phyloP scores from a whole-genome alignment of 2,113 vertebrate species.

The Pteronura brasiliensis region DNA sequence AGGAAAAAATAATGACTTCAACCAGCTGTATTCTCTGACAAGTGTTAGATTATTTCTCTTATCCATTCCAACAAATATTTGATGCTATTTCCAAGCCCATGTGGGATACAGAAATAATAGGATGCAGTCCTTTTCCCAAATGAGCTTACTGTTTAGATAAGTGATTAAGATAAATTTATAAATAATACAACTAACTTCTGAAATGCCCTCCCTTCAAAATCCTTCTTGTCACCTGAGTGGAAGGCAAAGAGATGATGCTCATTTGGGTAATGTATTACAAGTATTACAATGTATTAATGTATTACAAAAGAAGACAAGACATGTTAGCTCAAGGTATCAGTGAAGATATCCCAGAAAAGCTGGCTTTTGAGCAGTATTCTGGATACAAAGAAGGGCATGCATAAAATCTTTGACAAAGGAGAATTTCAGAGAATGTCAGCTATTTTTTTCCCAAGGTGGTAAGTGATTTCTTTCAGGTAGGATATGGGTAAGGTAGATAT shows the following conservation, averaged over 20 bases:
- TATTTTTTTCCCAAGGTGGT: not conserved
- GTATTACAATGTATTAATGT: no score
- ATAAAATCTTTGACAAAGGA: not conserved
- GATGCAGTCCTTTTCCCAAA: not conserved
- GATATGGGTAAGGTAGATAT: not conserved
- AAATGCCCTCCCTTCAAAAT: not conserved
- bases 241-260: not conserved
- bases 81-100: constrained; percentile 4
- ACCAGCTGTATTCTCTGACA: not conserved
- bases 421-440: not conserved
- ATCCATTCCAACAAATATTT: not conserved
- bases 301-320: not conserved
- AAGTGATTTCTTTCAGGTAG: not conserved
- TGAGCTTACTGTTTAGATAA: constrained; percentile 7
- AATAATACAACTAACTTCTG: not conserved
- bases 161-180: constrained; percentile 4
- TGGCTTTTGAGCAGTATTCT: not conserved
- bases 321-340: not conserved
- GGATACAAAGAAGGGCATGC: not conserved
- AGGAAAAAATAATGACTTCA: not conserved
- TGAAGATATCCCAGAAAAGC: not conserved
- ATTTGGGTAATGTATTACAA: not conserved
- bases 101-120: not conserved
- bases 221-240: not conserved
- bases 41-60: constrained; percentile 4